Percentiles rank a stretch among this genome's conserved stretches.
These are phyloP conservation scores for Chrysopilus asiliformis DNA, from an alignment of 2,888 invertebrate species.

Conservation along the genomic window DNA sequence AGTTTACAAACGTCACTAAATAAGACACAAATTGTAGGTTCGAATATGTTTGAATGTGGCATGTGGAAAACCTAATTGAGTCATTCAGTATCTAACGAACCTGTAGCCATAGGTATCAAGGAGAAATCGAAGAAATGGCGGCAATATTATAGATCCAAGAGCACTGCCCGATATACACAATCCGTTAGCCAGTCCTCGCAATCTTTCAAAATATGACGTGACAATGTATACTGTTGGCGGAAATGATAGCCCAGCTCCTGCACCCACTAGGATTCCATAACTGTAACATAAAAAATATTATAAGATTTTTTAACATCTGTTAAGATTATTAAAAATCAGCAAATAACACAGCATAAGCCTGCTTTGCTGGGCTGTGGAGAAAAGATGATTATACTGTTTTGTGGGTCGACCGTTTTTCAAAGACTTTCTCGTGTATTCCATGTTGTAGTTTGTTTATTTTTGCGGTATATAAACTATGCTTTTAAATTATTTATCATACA, in stretches of 20 bases:
- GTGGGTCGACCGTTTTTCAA: too few species aligned
- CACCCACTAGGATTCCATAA: constrained; percentile 70
- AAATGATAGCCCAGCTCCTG: constrained; percentile 73
- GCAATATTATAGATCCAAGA: constrained; percentile 71
- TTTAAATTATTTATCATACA: too few species aligned
- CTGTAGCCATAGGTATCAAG: constrained; percentile 63
- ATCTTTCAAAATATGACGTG: constrained; percentile 68
- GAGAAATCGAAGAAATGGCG: constrained; percentile 58
- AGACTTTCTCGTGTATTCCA: too few species aligned
- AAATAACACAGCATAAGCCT: too few species aligned
- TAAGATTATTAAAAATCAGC: too few species aligned
- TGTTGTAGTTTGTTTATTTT: too few species aligned
- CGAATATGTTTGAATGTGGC: constrained; percentile 1
- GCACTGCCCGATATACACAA: constrained; percentile 82
- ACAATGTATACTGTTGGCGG: constrained; percentile 84
- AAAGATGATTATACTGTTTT: too few species aligned
- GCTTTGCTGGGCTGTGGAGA: too few species aligned
- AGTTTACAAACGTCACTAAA: too few species aligned
- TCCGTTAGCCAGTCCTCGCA: constrained; percentile 72
- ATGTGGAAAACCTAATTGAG: constrained; percentile 41
- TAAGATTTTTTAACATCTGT: too few species aligned
- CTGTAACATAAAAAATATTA: constrained; percentile 34
- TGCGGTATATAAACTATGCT: too few species aligned
- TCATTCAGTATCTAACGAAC: constrained; percentile 61
- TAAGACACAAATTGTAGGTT: too few species aligned